phyloP scores from a whole-genome alignment of 2,113 vertebrate genomes.

The Dasyurus viverrinus region DNA sequence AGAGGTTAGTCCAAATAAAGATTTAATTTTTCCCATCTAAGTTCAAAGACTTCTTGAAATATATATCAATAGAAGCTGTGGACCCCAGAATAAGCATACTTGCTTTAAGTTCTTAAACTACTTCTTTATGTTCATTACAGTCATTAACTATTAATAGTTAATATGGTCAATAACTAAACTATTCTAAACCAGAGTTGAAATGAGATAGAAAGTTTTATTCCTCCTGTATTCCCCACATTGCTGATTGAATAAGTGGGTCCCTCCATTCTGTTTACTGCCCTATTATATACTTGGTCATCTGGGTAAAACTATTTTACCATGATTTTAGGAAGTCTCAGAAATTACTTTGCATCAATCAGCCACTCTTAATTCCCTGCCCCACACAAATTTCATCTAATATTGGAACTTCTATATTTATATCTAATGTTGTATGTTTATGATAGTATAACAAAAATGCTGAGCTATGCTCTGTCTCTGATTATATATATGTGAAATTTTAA shows the following conservation, averaged over 20 bases:
- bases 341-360: too few species aligned
- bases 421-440: neutral
- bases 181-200: neutral
- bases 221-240: neutral
- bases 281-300: too few species aligned
- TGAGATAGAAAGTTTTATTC: neutral
- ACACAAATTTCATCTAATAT: neutral
- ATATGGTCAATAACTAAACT: neutral
- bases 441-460: neutral
- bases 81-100: neutral
- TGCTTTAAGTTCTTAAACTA: neutral
- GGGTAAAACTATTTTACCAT: too few species aligned
- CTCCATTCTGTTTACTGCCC: too few species aligned
- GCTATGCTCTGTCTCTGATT: too few species aligned
- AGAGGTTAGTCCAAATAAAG: neutral
- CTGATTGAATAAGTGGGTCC: neutral
- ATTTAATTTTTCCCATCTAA: neutral
- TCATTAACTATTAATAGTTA: too few species aligned
- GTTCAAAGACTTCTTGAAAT: neutral
- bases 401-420: neutral
- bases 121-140: neutral
- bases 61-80: neutral
- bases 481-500: neutral
- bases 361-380: neutral
- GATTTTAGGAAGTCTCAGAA: too few species aligned